Percentiles rank a stretch among this genome's conserved stretches.
Evolutionary conservation across 2,797 vertebrate species (phyloP).

Genomic region (Saxicola maurus): DNA sequence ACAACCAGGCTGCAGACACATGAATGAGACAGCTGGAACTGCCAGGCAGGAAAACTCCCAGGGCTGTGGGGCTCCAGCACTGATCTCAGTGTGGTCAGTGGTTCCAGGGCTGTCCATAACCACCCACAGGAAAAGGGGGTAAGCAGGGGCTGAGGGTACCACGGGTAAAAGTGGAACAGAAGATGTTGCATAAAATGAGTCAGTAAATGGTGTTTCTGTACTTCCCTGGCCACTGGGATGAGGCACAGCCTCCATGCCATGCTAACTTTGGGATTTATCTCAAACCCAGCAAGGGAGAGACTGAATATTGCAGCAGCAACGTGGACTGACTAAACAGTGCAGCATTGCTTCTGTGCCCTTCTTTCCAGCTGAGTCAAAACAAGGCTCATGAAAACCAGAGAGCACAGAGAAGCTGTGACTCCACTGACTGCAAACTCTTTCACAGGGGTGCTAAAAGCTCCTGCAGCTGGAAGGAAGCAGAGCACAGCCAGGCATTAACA

Average conservation of each 20-base stretch:
- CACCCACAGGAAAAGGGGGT: background rate
- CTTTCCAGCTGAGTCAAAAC: background rate
- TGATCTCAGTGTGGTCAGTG: rapidly evolving
- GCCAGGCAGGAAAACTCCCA: background rate
- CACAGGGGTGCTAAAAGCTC: background rate
- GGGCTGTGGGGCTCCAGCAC: background rate
- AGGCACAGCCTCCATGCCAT: background rate
- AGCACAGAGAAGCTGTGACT: background rate
- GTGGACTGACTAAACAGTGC: background rate
- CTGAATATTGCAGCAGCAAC: rapidly evolving
- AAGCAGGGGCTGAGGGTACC: background rate
- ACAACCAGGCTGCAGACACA: rapidly evolving
- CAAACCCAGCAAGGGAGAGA: background rate
- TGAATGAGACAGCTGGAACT: rapidly evolving
- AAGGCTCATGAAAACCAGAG: background rate
- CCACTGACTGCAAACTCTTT: background rate
- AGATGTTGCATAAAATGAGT: background rate
- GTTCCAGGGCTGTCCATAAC: background rate
- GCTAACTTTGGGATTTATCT: background rate
- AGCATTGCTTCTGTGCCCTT: background rate
- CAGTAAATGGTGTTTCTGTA: background rate
- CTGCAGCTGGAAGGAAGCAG: background rate
- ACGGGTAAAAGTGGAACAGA: background rate
- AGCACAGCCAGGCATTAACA: background rate
- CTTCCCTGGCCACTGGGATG: background rate